Evolutionary conservation across 1,140 invertebrate species (phyloP).

Genomic region (Holcopasites calliopsidis): DNA sequence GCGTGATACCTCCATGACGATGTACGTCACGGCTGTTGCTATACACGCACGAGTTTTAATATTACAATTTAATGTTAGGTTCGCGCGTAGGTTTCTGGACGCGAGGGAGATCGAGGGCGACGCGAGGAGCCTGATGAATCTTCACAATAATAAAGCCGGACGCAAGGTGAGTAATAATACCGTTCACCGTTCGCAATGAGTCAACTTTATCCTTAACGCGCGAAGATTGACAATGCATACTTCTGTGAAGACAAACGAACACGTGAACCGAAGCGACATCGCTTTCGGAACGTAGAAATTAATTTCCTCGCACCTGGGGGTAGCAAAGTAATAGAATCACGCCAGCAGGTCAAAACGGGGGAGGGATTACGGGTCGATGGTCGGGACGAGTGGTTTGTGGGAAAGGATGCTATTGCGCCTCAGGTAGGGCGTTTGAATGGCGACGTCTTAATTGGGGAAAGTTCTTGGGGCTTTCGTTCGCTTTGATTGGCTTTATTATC

Average conservation of each 20-base stretch:
- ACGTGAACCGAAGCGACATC: too few species aligned
- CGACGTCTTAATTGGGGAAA: constrained; percentile 55
- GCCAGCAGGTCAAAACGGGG: too few species aligned
- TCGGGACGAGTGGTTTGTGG: constrained; percentile 8
- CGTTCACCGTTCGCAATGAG: background rate
- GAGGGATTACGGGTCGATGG: background rate
- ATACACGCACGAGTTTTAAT: constrained; percentile 58
- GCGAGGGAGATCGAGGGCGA: constrained; percentile 90
- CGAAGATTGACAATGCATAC: too few species aligned
- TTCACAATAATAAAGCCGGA: constrained; percentile 97
- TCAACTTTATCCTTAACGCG: background rate
- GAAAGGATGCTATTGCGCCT: constrained; percentile 12
- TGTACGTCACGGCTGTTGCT: constrained; percentile 38
- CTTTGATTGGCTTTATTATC: constrained; percentile 52
- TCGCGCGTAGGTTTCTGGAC: constrained; percentile 91
- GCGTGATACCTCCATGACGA: constrained; percentile 21
- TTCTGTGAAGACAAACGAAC: too few species aligned
- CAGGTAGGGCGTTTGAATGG: constrained; percentile 2
- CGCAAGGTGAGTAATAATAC: constrained; percentile 87
- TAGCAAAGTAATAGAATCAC: background rate
- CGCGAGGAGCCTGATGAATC: constrained; percentile 94
- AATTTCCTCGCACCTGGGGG: background rate
- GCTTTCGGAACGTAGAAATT: background rate
- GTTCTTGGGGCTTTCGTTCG: constrained; percentile 50
- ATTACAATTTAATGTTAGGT: constrained; percentile 75